Evolutionary conservation across 2,888 invertebrate species (phyloP).

Genomic region (Scaptomyza reducta): DNA sequence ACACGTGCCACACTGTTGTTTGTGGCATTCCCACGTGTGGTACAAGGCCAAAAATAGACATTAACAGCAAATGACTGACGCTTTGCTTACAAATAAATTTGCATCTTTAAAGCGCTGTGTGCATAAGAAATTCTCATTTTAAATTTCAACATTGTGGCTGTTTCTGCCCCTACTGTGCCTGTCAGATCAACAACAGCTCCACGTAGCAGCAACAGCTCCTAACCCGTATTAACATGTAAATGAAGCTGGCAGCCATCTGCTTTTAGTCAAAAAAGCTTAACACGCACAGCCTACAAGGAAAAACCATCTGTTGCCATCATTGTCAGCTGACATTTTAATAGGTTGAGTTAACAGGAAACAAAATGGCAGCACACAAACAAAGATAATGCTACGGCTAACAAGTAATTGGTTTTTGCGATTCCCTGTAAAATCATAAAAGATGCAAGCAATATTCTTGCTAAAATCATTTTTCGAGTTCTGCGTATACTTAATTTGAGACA

Average conservation of each 20-base stretch:
- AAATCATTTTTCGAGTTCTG: background rate
- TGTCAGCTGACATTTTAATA: slow-evolving; percentile 62
- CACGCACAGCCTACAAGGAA: slow-evolving; percentile 20
- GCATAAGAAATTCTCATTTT: slow-evolving; percentile 14
- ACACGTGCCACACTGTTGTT: slow-evolving; percentile 31
- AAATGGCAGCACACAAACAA: slow-evolving; percentile 28
- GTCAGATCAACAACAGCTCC: slow-evolving; percentile 1
- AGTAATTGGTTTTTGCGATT: background rate
- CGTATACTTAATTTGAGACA: background rate
- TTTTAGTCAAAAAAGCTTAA: slow-evolving; percentile 29
- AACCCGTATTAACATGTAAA: slow-evolving; percentile 64
- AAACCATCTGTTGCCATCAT: slow-evolving; percentile 39
- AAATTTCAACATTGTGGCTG: slow-evolving; percentile 7
- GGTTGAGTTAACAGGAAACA: slow-evolving; percentile 53
- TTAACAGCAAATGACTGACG: slow-evolving; percentile 46
- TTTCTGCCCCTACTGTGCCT: slow-evolving; percentile 19
- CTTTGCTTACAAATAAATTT: slow-evolving; percentile 60
- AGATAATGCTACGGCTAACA: background rate
- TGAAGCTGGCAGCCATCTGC: slow-evolving; percentile 56
- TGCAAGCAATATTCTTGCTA: background rate
- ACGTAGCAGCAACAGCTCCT: slow-evolving; percentile 13
- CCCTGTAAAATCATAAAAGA: background rate
- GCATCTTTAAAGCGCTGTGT: slow-evolving; percentile 58
- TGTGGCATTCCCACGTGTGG: slow-evolving; percentile 9
- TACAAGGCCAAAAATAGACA: slow-evolving; percentile 35